These are phyloP conservation scores for Pithys albifrons DNA, from an alignment of 2,113 vertebrate species.

Conservation along the genomic window DNA sequence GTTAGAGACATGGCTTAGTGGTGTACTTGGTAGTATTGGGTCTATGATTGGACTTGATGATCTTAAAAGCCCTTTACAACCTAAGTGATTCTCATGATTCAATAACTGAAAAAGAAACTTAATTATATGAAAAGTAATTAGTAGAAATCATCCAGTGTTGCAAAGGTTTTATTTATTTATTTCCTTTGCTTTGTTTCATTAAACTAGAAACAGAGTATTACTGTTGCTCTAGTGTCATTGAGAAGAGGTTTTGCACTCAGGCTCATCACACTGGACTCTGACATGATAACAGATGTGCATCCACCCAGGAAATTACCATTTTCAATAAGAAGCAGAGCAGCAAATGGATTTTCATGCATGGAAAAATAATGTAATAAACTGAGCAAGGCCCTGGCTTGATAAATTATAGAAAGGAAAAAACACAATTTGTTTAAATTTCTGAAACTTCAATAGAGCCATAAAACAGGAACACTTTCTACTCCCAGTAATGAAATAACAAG, in stretches of 20 bases:
- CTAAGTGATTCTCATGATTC: not conserved
- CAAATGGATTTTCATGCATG: conserved; percentile 62
- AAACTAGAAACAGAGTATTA: not conserved
- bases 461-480: not conserved
- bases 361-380: conserved; percentile 58
- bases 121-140: not conserved
- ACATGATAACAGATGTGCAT: conserved; percentile 55
- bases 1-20: not conserved
- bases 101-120: not conserved
- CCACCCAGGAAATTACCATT: conserved; percentile 64
- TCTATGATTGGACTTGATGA: not conserved
- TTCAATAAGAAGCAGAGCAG: conserved; percentile 59
- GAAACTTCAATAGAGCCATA: conserved; percentile 22
- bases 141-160: not conserved
- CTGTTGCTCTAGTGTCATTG: not conserved
- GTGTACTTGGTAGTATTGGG: not conserved
- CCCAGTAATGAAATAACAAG: conserved; percentile 15
- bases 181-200: not conserved
- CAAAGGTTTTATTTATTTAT: not conserved
- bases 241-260: not conserved
- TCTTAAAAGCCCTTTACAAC: not conserved
- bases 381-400: conserved; percentile 45
- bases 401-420: conserved; percentile 32
- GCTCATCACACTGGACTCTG: conserved; percentile 42
- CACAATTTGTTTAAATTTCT: conserved; percentile 41